Conservation (phyloP, 2,797 vertebrate species). For the Cetoscarus ocellatus region DNA sequence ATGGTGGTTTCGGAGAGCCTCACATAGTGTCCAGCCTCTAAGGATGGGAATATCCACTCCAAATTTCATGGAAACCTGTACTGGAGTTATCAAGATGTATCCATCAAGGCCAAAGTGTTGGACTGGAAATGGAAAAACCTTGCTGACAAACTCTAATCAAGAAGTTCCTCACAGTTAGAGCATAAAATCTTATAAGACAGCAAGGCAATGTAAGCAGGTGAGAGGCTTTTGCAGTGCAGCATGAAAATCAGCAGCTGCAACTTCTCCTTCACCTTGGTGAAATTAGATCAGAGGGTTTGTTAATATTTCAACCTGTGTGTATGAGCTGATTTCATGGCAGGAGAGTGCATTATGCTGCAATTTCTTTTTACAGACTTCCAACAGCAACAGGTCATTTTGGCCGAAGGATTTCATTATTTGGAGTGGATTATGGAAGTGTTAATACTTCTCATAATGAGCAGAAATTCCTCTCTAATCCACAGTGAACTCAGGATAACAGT, state of each 20-base stretch:
- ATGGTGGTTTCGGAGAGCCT: background rate
- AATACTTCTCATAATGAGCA: slow-evolving; percentile 56
- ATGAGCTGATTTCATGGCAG: slow-evolving; percentile 21
- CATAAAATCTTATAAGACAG: slow-evolving; percentile 50
- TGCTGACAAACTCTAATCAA: background rate
- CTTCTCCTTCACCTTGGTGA: slow-evolving; percentile 56
- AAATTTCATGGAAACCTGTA: background rate
- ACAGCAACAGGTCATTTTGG: slow-evolving; percentile 27
- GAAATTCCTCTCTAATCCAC: slow-evolving; percentile 40
- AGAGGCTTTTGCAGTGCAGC: slow-evolving; percentile 46
- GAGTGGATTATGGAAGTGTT: slow-evolving; percentile 34
- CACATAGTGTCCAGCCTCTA: background rate
- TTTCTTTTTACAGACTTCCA: slow-evolving; percentile 20
- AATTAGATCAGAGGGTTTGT: slow-evolving; percentile 55
- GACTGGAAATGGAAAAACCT: background rate
- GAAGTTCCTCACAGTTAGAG: slow-evolving; percentile 26
- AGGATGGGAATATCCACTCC: background rate
- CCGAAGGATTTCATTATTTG: slow-evolving; percentile 38
- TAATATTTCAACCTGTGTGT: slow-evolving; percentile 46
- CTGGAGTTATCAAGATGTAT: background rate
- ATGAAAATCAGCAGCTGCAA: slow-evolving; percentile 55
- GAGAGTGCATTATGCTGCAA: slow-evolving; percentile 26
- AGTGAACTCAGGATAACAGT: slow-evolving; percentile 36
- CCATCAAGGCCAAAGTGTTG: background rate
- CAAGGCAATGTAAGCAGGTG: slow-evolving; percentile 41